These are phyloP conservation scores for Tenebrio molitor DNA, from an alignment of 1,140 invertebrate genomes.

Conservation along the genomic window DNA sequence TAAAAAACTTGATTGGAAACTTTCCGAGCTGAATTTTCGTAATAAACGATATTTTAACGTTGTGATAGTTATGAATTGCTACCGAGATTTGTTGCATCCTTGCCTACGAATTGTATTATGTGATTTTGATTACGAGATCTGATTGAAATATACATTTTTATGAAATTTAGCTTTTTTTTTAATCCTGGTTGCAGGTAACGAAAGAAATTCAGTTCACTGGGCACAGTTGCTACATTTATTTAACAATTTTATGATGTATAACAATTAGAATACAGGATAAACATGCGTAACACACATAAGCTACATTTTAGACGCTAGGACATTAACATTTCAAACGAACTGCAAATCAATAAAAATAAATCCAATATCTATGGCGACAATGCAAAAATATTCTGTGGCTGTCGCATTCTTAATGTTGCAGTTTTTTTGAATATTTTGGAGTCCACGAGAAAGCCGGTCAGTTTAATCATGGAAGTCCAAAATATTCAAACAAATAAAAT, in stretches of 20 bases:
- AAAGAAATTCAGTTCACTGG: conserved; percentile 23
- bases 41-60: no score
- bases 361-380: conserved; percentile 44
- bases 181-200: not conserved
- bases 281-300: conserved; percentile 62
- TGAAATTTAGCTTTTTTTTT: conserved; percentile 8
- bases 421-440: conserved; percentile 28
- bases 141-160: conserved; percentile 37
- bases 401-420: conserved; percentile 1
- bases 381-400: conserved; percentile 21
- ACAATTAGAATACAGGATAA: conserved; percentile 62
- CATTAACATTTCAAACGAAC: conserved; percentile 44
- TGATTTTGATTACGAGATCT: conserved; percentile 28
- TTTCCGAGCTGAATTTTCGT: no score
- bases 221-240: conserved; percentile 63
- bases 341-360: conserved; percentile 39
- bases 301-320: conserved; percentile 57
- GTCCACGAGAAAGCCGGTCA: not conserved
- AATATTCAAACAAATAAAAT: conserved; percentile 27
- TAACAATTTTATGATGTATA: conserved; percentile 62
- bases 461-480: conserved; percentile 21
- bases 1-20: no score
- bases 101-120: conserved; percentile 13
- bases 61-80: not conserved
- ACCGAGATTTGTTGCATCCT: conserved; percentile 27